Evolutionary conservation across 1,140 invertebrate genomes (phyloP).

Genomic region (Coptotermes formosanus): DNA sequence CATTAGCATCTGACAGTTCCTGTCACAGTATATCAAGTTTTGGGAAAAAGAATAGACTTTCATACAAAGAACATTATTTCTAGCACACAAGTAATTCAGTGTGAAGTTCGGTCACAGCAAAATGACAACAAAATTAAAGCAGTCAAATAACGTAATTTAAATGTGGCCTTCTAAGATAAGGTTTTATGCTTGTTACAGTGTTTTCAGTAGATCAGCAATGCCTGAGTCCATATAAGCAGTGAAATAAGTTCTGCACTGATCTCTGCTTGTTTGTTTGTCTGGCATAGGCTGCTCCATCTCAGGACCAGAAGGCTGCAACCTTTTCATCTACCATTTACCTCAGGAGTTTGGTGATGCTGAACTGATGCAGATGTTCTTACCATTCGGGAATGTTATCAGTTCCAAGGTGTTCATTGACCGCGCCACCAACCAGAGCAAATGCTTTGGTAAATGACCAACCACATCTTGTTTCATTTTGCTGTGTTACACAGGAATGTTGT

Average conservation of each 20-base stretch:
- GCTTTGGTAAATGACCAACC: slow-evolving; percentile 83
- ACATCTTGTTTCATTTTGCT: too few relatives aligned
- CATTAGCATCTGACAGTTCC: too few relatives aligned
- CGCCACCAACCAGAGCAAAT: slow-evolving; percentile 99
- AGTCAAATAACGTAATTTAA: too few relatives aligned
- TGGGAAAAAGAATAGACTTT: too few relatives aligned
- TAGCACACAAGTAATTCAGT: too few relatives aligned
- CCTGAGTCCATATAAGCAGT: neutral
- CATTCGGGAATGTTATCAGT: slow-evolving; percentile 98
- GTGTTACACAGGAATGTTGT: too few relatives aligned
- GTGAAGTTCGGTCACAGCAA: too few relatives aligned
- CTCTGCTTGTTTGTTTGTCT: slow-evolving; percentile 23
- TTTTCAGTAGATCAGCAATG: neutral
- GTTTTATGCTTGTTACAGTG: too few relatives aligned
- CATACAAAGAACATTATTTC: too few relatives aligned
- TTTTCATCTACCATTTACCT: slow-evolving; percentile 99
- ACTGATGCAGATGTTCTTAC: slow-evolving; percentile 99
- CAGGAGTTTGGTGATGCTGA: slow-evolving; percentile 98
- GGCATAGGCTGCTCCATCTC: slow-evolving; percentile 86
- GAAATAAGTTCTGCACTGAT: neutral
- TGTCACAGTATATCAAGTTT: too few relatives aligned
- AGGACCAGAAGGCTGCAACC: slow-evolving; percentile 98
- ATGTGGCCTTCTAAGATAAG: too few relatives aligned
- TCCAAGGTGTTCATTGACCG: slow-evolving; percentile 99
- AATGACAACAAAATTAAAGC: too few relatives aligned